A percentile compares a stretch with the other conserved stretches of the same genome.
Conservation (phyloP, 2,113 vertebrate species). For the Setophaga coronata region DNA sequence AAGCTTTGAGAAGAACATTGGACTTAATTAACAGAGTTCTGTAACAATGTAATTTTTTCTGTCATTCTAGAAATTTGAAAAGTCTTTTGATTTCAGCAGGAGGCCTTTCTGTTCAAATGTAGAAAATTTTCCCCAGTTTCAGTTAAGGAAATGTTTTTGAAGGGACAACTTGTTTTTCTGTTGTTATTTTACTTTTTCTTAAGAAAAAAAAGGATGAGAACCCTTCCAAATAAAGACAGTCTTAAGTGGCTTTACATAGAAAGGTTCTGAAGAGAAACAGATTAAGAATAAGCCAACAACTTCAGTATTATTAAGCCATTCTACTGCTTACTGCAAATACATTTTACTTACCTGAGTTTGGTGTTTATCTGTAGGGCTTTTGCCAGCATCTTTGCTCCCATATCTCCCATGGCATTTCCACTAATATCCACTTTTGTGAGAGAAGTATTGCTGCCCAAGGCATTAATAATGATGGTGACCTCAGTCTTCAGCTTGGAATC, state of each 20-base stretch:
- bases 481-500: slow-evolving; percentile 95
- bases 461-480: slow-evolving; percentile 93
- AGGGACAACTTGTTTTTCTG: background rate
- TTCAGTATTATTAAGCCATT: background rate
- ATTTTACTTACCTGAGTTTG: slow-evolving; percentile 85
- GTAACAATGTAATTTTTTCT: background rate
- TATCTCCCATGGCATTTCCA: slow-evolving; percentile 96
- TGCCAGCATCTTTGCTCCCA: slow-evolving; percentile 97
- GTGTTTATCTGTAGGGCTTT: slow-evolving; percentile 98
- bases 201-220: background rate
- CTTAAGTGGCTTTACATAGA: background rate
- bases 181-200: background rate
- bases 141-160: background rate
- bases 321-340: background rate
- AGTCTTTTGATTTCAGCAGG: background rate
- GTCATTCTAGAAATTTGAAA: background rate
- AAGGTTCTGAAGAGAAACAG: background rate
- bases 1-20: background rate
- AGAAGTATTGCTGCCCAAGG: slow-evolving; percentile 94
- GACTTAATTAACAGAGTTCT: background rate
- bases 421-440: slow-evolving; percentile 95
- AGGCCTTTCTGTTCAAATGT: background rate
- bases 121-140: background rate
- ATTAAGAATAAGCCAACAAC: background rate
- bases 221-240: background rate